Percentiles rank a stretch among this genome's conserved stretches.
phyloP scores from a whole-genome alignment of 2,797 vertebrate genomes.

The Peromyscus eremicus region DNA sequence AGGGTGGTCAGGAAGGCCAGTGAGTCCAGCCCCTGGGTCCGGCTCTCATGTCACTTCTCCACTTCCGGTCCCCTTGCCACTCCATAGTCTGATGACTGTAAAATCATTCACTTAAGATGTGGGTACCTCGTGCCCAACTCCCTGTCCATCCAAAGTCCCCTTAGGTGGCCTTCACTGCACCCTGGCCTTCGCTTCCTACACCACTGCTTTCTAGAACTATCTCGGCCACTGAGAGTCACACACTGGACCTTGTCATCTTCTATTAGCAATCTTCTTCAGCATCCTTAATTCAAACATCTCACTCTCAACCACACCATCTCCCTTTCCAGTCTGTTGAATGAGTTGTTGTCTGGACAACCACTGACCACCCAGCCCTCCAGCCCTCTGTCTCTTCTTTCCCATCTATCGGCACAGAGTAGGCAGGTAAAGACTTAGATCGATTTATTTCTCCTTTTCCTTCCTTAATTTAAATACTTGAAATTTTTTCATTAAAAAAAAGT shows the following conservation, averaged over 20 bases:
- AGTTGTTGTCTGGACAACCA: background rate
- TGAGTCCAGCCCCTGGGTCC: background rate
- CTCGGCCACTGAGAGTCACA: background rate
- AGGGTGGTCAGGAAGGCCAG: fast-evolving
- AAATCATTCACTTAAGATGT: background rate
- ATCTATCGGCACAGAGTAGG: background rate
- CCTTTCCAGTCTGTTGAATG: background rate
- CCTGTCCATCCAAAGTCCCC: background rate
- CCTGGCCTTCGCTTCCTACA: background rate
- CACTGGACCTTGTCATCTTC: background rate
- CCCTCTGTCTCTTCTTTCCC: background rate
- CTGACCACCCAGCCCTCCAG: no score
- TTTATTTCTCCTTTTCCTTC: background rate
- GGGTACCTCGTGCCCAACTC: background rate
- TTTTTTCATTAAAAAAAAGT: background rate
- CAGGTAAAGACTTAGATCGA: background rate
- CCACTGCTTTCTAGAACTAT: background rate
- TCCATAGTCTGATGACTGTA: background rate
- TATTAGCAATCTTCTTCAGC: fast-evolving
- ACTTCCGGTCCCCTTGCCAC: background rate
- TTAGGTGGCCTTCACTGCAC: background rate
- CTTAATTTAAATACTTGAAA: background rate
- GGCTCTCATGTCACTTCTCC: background rate
- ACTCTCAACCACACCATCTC: background rate
- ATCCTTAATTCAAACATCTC: background rate